These are phyloP conservation scores for Actenoides hombroni DNA, from an alignment of 2,113 vertebrate genomes.

Conservation along the genomic window DNA sequence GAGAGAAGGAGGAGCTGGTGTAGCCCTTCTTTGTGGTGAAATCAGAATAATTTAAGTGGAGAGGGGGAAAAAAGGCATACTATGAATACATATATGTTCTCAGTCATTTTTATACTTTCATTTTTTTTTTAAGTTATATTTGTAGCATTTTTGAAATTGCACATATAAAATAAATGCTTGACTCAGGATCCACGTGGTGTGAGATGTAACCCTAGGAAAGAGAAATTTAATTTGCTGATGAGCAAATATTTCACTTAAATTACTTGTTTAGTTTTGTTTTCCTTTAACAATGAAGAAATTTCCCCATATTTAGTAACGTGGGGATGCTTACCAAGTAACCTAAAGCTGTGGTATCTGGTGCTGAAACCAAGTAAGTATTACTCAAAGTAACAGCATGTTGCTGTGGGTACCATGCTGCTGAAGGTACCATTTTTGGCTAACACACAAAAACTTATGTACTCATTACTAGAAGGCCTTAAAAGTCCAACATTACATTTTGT, in stretches of 20 bases:
- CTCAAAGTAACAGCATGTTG: not conserved
- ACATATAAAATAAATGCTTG: not conserved
- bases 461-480: not conserved
- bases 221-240: not conserved
- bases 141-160: not conserved
- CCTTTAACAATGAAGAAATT: not conserved
- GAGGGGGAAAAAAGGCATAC: not conserved
- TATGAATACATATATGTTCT: not conserved
- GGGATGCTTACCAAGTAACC: not conserved
- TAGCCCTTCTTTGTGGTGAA: not conserved
- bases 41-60: not conserved
- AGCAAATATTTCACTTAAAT: not conserved
- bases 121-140: not conserved
- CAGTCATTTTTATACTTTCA: not conserved
- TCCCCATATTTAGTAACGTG: not conserved
- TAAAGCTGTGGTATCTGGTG: not conserved
- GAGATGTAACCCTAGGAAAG: not conserved
- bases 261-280: not conserved
- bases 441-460: rapidly evolving
- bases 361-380: not conserved
- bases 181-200: not conserved
- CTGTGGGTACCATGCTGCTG: not conserved
- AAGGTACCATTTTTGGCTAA: not conserved
- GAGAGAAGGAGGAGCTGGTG: not conserved
- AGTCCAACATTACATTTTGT: not conserved